Evolutionary conservation across 1,140 invertebrate genomes (phyloP).

Genomic region (Dendrolimus punctatus): DNA sequence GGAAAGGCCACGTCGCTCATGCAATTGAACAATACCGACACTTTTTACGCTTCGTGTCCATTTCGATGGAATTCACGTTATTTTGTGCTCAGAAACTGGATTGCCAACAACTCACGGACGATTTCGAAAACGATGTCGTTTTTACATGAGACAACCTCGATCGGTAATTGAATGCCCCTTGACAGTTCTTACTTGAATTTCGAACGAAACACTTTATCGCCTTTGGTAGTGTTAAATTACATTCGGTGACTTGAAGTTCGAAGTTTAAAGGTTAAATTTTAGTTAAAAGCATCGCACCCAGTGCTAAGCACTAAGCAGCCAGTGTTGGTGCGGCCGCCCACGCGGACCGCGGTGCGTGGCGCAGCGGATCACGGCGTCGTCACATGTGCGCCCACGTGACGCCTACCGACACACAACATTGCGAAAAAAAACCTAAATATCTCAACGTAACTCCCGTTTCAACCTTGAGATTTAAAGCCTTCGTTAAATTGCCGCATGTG

Average conservation of each 20-base stretch:
- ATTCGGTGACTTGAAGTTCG: too few relatives aligned
- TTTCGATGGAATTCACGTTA: constrained; percentile 35
- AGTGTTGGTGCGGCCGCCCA: constrained; percentile 55
- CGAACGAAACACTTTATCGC: constrained; percentile 1
- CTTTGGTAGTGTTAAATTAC: too few relatives aligned
- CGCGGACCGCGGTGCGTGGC: constrained; percentile 48
- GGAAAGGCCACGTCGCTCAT: constrained; percentile 49
- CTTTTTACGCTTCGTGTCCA: constrained; percentile 35
- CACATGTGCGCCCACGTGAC: constrained; percentile 66
- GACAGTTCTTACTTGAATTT: constrained; percentile 13
- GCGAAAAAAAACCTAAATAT: constrained; percentile 64
- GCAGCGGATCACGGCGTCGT: constrained; percentile 38
- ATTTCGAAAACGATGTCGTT: constrained; percentile 25
- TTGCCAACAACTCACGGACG: constrained; percentile 7
- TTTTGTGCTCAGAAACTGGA: constrained; percentile 23
- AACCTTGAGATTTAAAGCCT: constrained; percentile 64
- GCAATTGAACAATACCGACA: constrained; percentile 36
- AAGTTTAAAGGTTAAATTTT: not conserved
- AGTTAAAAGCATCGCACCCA: constrained; percentile 16
- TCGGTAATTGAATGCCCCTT: constrained; percentile 26
- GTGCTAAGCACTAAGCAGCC: constrained; percentile 21
- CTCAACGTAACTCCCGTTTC: constrained; percentile 42
- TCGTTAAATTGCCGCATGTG: constrained; percentile 52
- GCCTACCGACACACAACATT: constrained; percentile 58
- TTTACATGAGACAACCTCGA: constrained; percentile 25